phyloP scores from a whole-genome alignment of 2,797 vertebrate genomes.

The Anguilla anguilla region DNA sequence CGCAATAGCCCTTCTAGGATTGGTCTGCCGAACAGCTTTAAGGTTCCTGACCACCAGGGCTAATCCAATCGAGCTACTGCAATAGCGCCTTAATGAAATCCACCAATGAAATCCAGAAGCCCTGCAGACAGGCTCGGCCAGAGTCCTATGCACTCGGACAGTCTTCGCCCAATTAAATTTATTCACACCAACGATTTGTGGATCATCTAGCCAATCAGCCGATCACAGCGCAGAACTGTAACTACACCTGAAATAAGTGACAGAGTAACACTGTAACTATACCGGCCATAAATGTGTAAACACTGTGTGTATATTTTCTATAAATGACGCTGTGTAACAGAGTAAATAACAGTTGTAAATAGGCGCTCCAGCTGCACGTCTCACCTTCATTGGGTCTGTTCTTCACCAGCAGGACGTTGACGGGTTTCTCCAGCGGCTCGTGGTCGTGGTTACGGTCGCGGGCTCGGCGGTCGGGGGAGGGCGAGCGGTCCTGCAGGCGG shows the following conservation, averaged over 20 bases:
- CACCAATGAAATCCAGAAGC: neutral
- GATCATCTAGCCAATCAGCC: neutral
- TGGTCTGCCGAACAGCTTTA: neutral
- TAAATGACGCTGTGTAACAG: neutral
- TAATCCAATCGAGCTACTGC: neutral
- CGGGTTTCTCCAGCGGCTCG: constrained; percentile 71
- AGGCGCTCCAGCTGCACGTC: neutral
- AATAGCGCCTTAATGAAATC: neutral
- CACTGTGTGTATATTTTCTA: neutral
- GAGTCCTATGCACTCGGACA: neutral
- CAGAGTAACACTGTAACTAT: neutral
- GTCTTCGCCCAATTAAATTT: neutral
- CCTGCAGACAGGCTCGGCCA: neutral
- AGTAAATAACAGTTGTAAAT: neutral
- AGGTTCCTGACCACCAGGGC: no score
- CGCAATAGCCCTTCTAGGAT: no score
- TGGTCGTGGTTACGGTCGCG: constrained; percentile 47
- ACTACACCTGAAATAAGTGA: neutral
- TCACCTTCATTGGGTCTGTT: constrained; percentile 85
- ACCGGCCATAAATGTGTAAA: neutral
- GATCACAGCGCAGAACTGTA: neutral
- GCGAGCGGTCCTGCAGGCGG: constrained; percentile 72
- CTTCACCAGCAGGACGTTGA: constrained; percentile 87
- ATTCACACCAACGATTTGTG: neutral
- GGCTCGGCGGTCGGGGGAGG: constrained; percentile 66